Conservation (phyloP, 2,888 invertebrate genomes). For the Dasysyrphus albostriatus region DNA sequence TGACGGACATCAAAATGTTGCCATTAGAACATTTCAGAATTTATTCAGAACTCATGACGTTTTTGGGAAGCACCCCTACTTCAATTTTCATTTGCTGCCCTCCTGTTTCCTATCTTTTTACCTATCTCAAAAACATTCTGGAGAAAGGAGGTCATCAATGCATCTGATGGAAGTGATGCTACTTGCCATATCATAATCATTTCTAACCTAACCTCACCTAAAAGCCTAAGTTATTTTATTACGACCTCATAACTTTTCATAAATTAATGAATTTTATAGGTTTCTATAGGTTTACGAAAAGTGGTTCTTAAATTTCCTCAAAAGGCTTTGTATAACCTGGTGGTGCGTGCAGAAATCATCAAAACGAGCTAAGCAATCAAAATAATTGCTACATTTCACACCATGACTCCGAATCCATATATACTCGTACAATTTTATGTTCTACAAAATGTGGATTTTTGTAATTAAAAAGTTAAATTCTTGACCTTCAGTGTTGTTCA, state of each 20-base stretch:
- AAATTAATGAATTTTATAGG: not conserved
- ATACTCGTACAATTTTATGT: conserved; percentile 18
- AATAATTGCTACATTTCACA: conserved; percentile 25
- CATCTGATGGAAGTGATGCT: too few relatives aligned
- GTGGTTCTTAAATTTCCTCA: not conserved
- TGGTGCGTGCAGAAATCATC: conserved; percentile 31
- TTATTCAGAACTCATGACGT: too few relatives aligned
- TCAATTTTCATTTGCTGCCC: too few relatives aligned
- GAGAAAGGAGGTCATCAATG: too few relatives aligned
- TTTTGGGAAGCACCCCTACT: too few relatives aligned
- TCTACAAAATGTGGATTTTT: conserved; percentile 31
- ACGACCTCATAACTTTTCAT: not conserved
- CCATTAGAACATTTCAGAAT: too few relatives aligned
- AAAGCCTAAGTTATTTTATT: not conserved
- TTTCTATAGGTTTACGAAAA: not conserved
- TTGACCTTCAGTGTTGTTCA: conserved; percentile 31
- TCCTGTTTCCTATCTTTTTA: too few relatives aligned
- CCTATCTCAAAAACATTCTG: too few relatives aligned
- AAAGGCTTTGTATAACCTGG: conserved; percentile 32
- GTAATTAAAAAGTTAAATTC: conserved; percentile 61
- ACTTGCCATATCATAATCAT: too few relatives aligned
- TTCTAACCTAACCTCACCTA: too few relatives aligned
- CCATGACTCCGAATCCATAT: conserved; percentile 6
- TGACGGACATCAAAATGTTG: too few relatives aligned
- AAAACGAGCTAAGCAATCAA: conserved; percentile 28